Percentiles rank a stretch among this genome's conserved stretches.
Conservation (phyloP, 2,113 vertebrate species). For the Labeo rohita region DNA sequence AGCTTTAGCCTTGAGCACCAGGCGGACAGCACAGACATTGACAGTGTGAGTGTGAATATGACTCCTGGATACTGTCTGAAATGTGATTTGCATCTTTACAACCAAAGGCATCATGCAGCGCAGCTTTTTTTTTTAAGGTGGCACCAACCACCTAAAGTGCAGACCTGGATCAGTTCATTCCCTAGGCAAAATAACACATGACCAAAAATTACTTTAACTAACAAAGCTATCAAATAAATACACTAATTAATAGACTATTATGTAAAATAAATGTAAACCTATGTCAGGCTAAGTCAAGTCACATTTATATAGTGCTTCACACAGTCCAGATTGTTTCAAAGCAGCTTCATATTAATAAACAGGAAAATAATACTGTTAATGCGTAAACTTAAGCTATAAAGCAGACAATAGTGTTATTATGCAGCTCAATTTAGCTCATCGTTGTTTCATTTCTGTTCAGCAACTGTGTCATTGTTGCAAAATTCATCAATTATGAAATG, state of each 20-base stretch:
- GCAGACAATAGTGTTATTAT: not conserved
- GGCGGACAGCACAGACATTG: not conserved
- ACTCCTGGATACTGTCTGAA: not conserved
- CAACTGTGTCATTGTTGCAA: not conserved
- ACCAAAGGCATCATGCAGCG: not conserved
- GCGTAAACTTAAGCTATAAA: not conserved
- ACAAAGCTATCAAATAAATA: not conserved
- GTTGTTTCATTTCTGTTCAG: not conserved
- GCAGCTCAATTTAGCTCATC: not conserved
- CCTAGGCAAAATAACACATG: not conserved
- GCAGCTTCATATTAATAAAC: not conserved
- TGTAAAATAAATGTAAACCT: no score
- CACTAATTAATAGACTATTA: no score
- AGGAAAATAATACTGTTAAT: not conserved
- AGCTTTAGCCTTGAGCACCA: conserved; percentile 18
- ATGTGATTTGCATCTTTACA: not conserved
- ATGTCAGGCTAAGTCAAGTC: no score
- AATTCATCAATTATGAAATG: not conserved
- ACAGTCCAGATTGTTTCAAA: not conserved
- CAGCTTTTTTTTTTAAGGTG: not conserved
- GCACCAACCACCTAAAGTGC: not conserved
- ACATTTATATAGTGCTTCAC: no score
- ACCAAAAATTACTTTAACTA: not conserved
- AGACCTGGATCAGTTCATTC: not conserved
- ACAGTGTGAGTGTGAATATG: conserved; percentile 18